phyloP scores from a whole-genome alignment of 2,113 vertebrate species.

The Embiotoca jacksoni region DNA sequence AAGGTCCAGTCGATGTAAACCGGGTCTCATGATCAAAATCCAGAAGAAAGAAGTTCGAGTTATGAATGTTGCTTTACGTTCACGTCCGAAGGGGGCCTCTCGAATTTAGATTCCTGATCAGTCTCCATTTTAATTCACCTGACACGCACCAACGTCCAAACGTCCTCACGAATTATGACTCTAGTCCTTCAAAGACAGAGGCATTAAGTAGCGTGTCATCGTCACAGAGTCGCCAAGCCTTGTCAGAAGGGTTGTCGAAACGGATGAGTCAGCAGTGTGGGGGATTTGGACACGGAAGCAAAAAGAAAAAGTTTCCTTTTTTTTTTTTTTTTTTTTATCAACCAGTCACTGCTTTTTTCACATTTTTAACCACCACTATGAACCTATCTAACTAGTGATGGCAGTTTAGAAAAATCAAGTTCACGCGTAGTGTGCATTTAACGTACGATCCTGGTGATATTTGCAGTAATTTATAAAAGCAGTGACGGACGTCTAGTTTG shows the following conservation, averaged over 20 bases:
- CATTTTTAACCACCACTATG: not conserved
- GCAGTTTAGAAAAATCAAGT: too few relatives aligned
- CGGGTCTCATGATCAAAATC: too few relatives aligned
- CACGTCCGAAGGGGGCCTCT: not conserved
- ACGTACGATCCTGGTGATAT: too few relatives aligned
- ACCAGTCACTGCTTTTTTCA: not conserved
- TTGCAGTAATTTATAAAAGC: too few relatives aligned
- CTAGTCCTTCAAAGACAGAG: not conserved
- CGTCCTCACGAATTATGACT: not conserved
- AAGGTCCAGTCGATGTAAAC: not conserved
- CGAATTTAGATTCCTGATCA: not conserved
- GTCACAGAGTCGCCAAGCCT: not conserved
- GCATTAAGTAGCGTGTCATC: not conserved
- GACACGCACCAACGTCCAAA: not conserved
- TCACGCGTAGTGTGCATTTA: too few relatives aligned
- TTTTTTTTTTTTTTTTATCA: not conserved
- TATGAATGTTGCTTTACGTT: not conserved
- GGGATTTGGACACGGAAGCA: not conserved
- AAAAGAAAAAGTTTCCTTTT: too few relatives aligned
- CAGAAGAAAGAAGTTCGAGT: too few relatives aligned
- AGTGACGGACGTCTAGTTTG: not conserved
- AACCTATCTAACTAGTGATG: not conserved
- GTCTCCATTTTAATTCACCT: not conserved
- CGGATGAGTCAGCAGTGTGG: constrained; percentile 11
- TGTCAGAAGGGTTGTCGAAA: constrained; percentile 1